Percentiles rank a stretch among this genome's conserved stretches.
These are phyloP conservation scores for Lagopus leucura DNA, from an alignment of 2,113 vertebrate species.

Conservation along the genomic window DNA sequence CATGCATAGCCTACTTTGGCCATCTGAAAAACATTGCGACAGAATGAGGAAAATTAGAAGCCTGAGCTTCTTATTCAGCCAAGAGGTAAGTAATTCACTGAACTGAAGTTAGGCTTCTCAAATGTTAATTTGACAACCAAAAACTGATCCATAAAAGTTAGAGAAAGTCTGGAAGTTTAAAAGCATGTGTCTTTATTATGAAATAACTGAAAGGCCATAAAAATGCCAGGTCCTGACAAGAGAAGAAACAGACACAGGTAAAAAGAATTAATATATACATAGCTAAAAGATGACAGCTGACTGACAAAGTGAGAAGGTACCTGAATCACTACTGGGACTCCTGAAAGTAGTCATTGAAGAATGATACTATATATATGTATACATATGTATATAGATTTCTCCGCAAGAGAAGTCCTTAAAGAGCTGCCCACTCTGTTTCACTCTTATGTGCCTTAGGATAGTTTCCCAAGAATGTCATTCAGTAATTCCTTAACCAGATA, in stretches of 20 bases:
- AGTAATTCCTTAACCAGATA: too few relatives aligned
- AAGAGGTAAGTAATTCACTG: not conserved
- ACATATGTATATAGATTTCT: not conserved
- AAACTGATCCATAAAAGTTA: not conserved
- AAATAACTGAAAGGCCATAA: not conserved
- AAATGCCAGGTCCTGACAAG: not conserved
- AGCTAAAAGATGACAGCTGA: not conserved
- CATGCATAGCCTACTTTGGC: not conserved
- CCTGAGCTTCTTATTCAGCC: not conserved
- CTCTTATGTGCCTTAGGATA: too few relatives aligned
- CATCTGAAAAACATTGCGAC: not conserved
- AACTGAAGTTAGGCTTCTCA: not conserved
- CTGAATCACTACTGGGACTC: not conserved
- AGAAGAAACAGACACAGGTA: not conserved
- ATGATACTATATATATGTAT: not conserved
- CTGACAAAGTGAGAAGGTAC: not conserved
- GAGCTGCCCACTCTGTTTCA: too few relatives aligned
- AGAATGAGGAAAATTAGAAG: not conserved
- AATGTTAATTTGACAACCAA: not conserved
- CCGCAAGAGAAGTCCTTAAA: not conserved
- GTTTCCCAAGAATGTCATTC: too few relatives aligned
- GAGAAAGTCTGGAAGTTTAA: not conserved
- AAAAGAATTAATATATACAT: not conserved
- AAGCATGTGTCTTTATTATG: not conserved
- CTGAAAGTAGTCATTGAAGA: not conserved